A percentile compares a stretch with the other conserved stretches of the same genome.
phyloP scores from a whole-genome alignment of 1,140 invertebrate species.

The Lamellibrachia luymesi region DNA sequence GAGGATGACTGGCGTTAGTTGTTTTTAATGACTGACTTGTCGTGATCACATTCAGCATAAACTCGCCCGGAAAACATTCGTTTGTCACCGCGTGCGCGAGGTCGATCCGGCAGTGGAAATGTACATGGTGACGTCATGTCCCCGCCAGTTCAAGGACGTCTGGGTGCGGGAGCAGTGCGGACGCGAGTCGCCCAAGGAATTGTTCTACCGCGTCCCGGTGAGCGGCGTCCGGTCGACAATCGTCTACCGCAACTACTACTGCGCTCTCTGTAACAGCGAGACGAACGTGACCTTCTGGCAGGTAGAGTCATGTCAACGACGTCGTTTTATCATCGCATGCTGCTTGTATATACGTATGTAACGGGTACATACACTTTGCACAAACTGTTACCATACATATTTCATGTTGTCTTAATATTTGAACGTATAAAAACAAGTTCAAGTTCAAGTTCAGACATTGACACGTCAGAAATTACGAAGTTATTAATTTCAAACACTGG shows the following conservation, averaged over 20 bases:
- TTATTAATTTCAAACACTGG: no score
- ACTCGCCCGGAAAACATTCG: not conserved
- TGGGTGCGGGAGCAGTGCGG: constrained; percentile 21
- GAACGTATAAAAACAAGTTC: no score
- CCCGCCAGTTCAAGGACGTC: not conserved
- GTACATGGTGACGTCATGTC: constrained; percentile 22
- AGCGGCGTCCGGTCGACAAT: constrained; percentile 27
- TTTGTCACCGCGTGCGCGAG: not conserved
- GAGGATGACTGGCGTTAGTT: not conserved
- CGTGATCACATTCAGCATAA: not conserved
- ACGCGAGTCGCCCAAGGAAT: constrained; percentile 10
- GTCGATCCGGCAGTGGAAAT: constrained; percentile 12
- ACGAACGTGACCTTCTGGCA: constrained; percentile 21
- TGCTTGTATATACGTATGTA: no score
- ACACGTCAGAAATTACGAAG: no score
- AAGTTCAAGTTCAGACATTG: no score
- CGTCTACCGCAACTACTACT: constrained; percentile 34
- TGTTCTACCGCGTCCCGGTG: constrained; percentile 29
- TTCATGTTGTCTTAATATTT: no score
- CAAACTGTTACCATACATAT: no score
- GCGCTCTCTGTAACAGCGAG: constrained; percentile 31
- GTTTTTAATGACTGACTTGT: not conserved
- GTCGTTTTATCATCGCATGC: no score
- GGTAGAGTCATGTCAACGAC: not conserved
- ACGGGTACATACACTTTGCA: no score